phyloP scores from a whole-genome alignment of 2,797 vertebrate species.

The Sus cebifrons region DNA sequence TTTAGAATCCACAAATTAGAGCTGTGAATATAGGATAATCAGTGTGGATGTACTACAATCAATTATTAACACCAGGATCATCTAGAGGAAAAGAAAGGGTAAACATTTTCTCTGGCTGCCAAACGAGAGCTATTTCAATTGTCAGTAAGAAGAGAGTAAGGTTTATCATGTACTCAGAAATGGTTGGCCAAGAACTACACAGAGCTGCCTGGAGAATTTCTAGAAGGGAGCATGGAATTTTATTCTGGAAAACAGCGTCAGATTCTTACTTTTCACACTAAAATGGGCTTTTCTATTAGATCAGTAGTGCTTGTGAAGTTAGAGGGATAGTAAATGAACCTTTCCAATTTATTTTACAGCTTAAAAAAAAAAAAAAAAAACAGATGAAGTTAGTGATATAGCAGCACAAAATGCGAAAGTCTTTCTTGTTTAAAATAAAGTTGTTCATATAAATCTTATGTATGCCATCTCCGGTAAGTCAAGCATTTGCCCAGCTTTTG shows the following conservation, averaged over 20 bases:
- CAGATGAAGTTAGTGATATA: conserved; percentile 83
- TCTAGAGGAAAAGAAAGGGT: conserved; percentile 63
- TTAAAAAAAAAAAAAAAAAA: background rate
- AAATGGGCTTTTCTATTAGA: conserved; percentile 71
- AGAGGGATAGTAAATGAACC: conserved; percentile 73
- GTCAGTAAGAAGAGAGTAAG: conserved; percentile 30
- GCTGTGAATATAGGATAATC: conserved; percentile 58
- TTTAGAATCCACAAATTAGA: conserved; percentile 62
- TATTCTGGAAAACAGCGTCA: conserved; percentile 66
- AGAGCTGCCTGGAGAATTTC: conserved; percentile 30
- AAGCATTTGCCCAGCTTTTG: conserved; percentile 89
- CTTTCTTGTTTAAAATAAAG: conserved; percentile 86
- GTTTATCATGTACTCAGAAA: conserved; percentile 45
- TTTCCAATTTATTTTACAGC: conserved; percentile 84
- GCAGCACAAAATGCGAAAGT: conserved; percentile 80
- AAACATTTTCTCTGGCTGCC: conserved; percentile 65
- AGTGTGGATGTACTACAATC: conserved; percentile 28
- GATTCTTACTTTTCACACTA: conserved; percentile 39
- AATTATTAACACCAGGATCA: conserved; percentile 62
- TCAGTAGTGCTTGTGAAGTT: conserved; percentile 72
- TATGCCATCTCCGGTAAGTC: conserved; percentile 88
- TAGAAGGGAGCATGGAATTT: conserved; percentile 45
- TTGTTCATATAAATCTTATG: conserved; percentile 89
- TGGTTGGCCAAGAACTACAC: conserved; percentile 51
- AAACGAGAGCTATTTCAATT: conserved; percentile 45